Percentiles rank a stretch among this genome's conserved stretches.
These are phyloP conservation scores for Biston stratarius DNA, from an alignment of 2,888 invertebrate species.

Conservation along the genomic window DNA sequence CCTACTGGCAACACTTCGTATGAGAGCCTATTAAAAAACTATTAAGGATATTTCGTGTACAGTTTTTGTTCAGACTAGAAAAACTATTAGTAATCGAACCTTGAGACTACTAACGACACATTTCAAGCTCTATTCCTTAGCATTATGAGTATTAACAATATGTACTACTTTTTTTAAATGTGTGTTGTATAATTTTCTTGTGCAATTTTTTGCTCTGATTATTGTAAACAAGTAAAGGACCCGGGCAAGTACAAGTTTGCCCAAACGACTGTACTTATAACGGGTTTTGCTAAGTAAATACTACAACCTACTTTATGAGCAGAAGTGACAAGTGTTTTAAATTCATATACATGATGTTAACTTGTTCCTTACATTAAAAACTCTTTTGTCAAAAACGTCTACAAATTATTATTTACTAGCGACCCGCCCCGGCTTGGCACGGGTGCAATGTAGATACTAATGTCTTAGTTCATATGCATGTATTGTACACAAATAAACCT, in stretches of 20 bases:
- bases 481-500: too few relatives aligned
- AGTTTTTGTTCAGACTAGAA: constrained; percentile 1
- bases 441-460: too few relatives aligned
- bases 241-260: constrained; percentile 6
- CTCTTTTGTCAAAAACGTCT: too few relatives aligned
- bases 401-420: too few relatives aligned
- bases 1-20: background rate
- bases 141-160: background rate
- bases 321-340: background rate
- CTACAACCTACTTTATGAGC: background rate
- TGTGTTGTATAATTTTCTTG: background rate
- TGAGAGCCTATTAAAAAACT: background rate
- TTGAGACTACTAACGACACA: background rate
- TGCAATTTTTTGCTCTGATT: constrained; percentile 5
- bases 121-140: background rate
- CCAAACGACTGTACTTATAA: background rate
- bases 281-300: constrained; percentile 3
- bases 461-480: too few relatives aligned
- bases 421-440: too few relatives aligned
- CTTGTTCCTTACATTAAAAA: too few relatives aligned
- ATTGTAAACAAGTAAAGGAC: background rate
- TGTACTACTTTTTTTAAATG: background rate
- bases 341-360: too few relatives aligned
- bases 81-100: background rate
- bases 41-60: background rate